phyloP scores from a whole-genome alignment of 2,888 invertebrate genomes.

The Cyrtodaria siliqua region DNA sequence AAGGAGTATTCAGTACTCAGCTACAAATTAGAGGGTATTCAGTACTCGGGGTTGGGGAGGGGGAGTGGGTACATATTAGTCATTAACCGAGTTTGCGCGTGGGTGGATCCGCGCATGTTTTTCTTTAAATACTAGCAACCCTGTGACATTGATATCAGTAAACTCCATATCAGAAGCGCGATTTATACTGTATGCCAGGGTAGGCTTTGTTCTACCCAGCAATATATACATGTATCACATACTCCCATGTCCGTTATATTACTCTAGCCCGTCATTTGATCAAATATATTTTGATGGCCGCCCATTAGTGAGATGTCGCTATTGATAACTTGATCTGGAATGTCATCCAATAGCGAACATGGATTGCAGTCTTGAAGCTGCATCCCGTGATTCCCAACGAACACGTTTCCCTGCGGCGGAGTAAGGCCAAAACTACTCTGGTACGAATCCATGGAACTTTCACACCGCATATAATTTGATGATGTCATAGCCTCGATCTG shows the following conservation, averaged over 20 bases:
- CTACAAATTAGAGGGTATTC: no score
- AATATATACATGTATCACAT: no score
- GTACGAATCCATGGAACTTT: constrained; percentile 59
- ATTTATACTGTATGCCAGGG: no score
- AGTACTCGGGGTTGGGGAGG: no score
- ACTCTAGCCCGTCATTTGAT: constrained; percentile 38
- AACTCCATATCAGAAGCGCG: no score
- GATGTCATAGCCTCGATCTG: constrained; percentile 71
- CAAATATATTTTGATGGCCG: constrained; percentile 40
- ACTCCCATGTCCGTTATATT: neutral
- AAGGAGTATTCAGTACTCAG: no score
- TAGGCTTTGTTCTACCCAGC: no score
- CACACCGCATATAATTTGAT: constrained; percentile 69
- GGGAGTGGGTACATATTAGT: no score
- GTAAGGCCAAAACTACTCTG: constrained; percentile 35
- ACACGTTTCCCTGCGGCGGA: constrained; percentile 13
- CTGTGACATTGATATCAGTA: no score
- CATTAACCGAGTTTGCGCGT: no score
- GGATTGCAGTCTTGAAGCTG: constrained; percentile 32
- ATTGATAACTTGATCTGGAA: constrained; percentile 40
- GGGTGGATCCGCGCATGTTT: no score
- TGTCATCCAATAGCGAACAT: constrained; percentile 40
- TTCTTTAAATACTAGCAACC: no score
- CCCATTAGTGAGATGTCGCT: constrained; percentile 40
- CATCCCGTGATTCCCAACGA: constrained; percentile 1